Evolutionary conservation across 2,113 vertebrate species (phyloP).

Genomic region (Nesogale talazaci): DNA sequence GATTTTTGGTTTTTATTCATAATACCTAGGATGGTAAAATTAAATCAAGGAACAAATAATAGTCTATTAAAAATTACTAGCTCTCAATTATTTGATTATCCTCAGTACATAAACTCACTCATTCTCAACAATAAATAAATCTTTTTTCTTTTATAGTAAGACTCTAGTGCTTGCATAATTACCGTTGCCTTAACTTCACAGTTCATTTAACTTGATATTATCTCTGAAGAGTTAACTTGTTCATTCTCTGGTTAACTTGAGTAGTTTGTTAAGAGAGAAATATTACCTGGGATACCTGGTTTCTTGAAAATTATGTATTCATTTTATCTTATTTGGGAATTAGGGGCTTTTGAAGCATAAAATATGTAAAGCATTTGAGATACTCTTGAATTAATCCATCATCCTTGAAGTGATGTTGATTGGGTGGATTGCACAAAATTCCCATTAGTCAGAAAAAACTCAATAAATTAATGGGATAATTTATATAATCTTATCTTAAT

Average conservation of each 20-base stretch:
- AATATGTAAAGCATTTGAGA: background rate
- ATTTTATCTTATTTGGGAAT: constrained; percentile 30
- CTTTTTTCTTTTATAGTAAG: background rate
- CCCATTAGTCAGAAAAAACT: background rate
- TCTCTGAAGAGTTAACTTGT: no score
- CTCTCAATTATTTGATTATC: no score
- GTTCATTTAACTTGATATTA: background rate
- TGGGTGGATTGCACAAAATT: background rate
- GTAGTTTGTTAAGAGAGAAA: background rate
- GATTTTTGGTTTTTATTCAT: no score
- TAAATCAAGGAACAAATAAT: no score
- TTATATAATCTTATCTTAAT: constrained; percentile 10
- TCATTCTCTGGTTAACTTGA: no score
- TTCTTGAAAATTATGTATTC: background rate
- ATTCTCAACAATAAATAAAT: no score
- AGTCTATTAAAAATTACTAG: no score
- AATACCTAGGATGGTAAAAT: no score
- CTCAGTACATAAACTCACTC: no score
- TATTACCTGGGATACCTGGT: background rate
- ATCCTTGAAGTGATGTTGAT: background rate
- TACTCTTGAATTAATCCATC: background rate
- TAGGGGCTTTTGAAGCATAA: background rate
- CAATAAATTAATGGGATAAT: background rate
- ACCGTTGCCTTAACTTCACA: background rate
- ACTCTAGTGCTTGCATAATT: background rate